Evolutionary conservation across 1,140 invertebrate species (phyloP), one percentile per base, ranked within the genome.

Genomic region (Camponotus pennsylvanicus): DNA sequence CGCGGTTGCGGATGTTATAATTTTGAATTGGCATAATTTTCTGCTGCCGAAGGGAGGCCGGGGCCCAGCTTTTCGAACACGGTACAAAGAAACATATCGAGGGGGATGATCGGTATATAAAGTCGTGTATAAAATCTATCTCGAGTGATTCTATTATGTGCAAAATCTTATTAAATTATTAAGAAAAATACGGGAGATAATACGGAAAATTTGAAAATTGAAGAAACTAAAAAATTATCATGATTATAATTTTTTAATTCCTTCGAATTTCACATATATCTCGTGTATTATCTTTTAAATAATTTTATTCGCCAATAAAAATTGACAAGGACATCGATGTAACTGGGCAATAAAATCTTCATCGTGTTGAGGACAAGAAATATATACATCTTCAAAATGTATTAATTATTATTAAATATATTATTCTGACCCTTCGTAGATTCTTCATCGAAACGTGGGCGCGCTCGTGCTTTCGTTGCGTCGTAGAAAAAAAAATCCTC

Each of bases 11-110:
- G 93, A 95, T 95, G 94, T 95, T 95, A 94, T 95, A 95, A 95
- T 95, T 94, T 95, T 89, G 92, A 93, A 94, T 94, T 94, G 91
- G 91, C 92, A 92, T 94, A 92, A 94, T 94, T 94, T 93, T 85
- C 89, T 88, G 88, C 76, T 83, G 86, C 79, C 89, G 87, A 90
- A 92, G 90, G 87, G 86, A 70, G 85, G 83, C 55, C 32, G 55
- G 55, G 49, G 69, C n/a, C 87, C 82, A 64, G 61, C 75, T 89
- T 61, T 85, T 75, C 40, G 69, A 61, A 18, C 15, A 18, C 18
- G 18, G 2, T 49, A 37, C 69, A 57, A 73, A 40, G 7, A 73
- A 73, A 45, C 37, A n/a, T 82, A 73, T 37, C 18, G 37, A 61
- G 6, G 27, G 42, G 40, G 1, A 45, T 21, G 7, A 37, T 75